Conservation (phyloP, 2,888 invertebrate genomes). For the Limnephilus auricula region DNA sequence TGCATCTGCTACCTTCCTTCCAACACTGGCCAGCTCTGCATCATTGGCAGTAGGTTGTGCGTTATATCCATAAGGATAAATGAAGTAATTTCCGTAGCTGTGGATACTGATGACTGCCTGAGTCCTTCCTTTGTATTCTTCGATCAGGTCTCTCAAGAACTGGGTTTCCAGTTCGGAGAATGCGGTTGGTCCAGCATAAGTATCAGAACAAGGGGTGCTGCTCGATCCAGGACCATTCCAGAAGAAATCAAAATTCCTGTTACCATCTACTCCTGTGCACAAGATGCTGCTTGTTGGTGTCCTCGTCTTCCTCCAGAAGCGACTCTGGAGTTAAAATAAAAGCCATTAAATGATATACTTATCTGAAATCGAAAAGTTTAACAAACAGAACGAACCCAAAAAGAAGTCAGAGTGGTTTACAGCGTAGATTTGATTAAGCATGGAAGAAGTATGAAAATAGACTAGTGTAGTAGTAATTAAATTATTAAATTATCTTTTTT, state of each 20-base stretch:
- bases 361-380: not conserved
- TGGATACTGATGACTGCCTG: slow-evolving; percentile 84
- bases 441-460: no score
- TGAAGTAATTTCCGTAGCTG: slow-evolving; percentile 81
- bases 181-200: slow-evolving; percentile 78
- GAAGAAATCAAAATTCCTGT: slow-evolving; percentile 84
- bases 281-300: slow-evolving; percentile 71
- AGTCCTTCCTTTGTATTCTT: slow-evolving; percentile 71
- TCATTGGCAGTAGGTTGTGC: slow-evolving; percentile 67
- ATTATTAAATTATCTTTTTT: no score
- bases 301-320: slow-evolving; percentile 85
- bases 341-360: not conserved
- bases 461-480: no score
- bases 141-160: slow-evolving; percentile 78
- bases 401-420: no score
- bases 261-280: slow-evolving; percentile 85
- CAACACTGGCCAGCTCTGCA: slow-evolving; percentile 69
- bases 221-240: slow-evolving; percentile 83
- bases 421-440: no score
- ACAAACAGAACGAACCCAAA: not conserved
- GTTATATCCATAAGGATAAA: slow-evolving; percentile 79
- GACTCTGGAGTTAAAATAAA: slow-evolving; percentile 71
- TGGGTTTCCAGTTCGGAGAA: slow-evolving; percentile 84
- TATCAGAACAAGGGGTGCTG: slow-evolving; percentile 77
- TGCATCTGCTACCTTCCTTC: slow-evolving; percentile 70